phyloP scores from a whole-genome alignment of 2,797 vertebrate species.

The Rhynchonycteris naso region DNA sequence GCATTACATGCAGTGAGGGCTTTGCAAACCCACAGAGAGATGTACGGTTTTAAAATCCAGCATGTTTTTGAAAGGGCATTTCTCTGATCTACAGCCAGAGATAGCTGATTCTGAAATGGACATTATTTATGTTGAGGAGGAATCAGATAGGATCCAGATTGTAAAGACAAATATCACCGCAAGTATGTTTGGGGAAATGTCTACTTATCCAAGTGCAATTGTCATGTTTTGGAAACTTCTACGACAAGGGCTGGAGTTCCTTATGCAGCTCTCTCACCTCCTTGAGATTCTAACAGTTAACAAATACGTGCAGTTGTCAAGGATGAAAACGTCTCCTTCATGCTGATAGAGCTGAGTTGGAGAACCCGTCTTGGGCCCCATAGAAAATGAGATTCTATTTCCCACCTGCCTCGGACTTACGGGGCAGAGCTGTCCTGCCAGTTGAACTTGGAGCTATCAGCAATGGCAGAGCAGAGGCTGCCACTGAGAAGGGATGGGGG shows the following conservation, averaged over 20 bases:
- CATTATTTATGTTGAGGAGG: not conserved
- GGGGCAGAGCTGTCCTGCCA: not conserved
- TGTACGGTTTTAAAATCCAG: not conserved
- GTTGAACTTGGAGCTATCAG: not conserved
- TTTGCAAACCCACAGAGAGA: not conserved
- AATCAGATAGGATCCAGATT: not conserved
- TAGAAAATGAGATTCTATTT: not conserved
- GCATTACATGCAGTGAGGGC: fast-evolving
- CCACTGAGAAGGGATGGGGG: no score
- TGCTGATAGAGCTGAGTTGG: not conserved
- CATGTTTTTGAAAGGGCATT: not conserved
- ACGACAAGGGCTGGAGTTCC: not conserved
- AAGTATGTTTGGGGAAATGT: not conserved
- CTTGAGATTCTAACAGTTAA: not conserved
- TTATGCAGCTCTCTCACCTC: not conserved
- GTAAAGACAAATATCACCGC: not conserved
- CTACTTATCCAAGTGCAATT: not conserved
- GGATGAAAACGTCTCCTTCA: not conserved
- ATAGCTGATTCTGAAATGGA: not conserved
- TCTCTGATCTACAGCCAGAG: not conserved
- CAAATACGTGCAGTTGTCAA: not conserved
- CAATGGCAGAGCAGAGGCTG: no score
- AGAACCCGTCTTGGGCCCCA: not conserved
- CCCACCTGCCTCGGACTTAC: not conserved
- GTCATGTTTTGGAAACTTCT: not conserved